Evolutionary conservation across 2,113 vertebrate species (phyloP), one percentile per base, ranked within the genome.

Genomic region (Tychaedon coryphoeus): DNA sequence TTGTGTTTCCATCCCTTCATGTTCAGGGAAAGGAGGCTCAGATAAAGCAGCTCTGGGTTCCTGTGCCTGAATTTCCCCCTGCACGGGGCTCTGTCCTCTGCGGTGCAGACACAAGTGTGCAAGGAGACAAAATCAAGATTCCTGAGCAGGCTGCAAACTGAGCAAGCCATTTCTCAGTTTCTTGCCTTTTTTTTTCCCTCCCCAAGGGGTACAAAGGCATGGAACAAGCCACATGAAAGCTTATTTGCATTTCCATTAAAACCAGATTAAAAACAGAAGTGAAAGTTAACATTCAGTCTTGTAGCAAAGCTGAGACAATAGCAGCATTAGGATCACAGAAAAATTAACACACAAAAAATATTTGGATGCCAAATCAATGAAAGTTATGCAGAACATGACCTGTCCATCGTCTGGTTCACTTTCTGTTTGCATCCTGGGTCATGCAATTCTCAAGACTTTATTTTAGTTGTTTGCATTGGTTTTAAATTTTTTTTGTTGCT

Each of bases 211-310:
- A 26, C 9, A 80, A 58, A 86, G 54, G 12, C 3, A 1, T 77
- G 38, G 67, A 80, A 62, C 29, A 76, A 90, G 22, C 75, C 47
- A 4, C 73, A 38, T 57, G 66, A 88, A 96, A 92, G 8, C 47
- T 48, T 45, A 51, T 80, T 64, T 69, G 60, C 48, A 58, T 92
- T 90, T 88, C 64, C 61, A 74, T 86, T 96, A 71, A 95, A 90
- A 64, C n/a, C 40, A 81, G 73, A 90, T 67, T 67, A 47, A 76
- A 86, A 90, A 33, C 50, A 58, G 64, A 69, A 86, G 38, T 71
- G 74, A 22, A 86, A 83, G 45, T 53, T 78, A 93, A 43, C n/a
- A 34, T 36, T 29, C 14, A 61, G 45, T 36, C 91, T n/a, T 85
- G 42, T 40, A 75, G 47, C 2, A 3, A 69, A 82, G 80, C 70